Evolutionary conservation across 2,797 vertebrate genomes (phyloP).

Genomic region (Gobionotothen gibberifrons): DNA sequence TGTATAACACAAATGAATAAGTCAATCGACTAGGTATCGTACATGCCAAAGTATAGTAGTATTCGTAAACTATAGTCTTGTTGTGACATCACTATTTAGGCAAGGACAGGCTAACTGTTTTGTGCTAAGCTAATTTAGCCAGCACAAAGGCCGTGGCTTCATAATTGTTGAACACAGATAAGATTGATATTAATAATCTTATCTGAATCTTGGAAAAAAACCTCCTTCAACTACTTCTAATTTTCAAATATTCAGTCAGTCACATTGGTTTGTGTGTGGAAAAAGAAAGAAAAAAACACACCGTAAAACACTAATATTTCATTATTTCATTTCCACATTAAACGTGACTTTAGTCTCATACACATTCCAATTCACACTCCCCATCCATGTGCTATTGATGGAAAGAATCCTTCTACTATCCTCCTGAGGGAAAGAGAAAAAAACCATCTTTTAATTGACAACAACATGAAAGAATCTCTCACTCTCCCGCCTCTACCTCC

Average conservation of each 20-base stretch:
- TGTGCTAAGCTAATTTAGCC: background rate
- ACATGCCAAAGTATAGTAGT: too few relatives aligned
- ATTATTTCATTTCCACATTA: background rate
- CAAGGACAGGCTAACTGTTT: background rate
- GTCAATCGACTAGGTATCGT: too few relatives aligned
- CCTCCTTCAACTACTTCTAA: background rate
- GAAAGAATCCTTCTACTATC: constrained; percentile 34
- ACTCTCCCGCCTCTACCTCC: constrained; percentile 19
- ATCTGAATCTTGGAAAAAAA: background rate
- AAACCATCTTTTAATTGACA: constrained; percentile 5
- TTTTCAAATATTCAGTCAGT: background rate
- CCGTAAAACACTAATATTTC: background rate
- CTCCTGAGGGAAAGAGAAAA: background rate
- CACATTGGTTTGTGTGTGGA: background rate
- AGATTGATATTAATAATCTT: background rate
- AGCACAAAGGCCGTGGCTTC: background rate
- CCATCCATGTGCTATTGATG: constrained; percentile 27
- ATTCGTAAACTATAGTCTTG: too few relatives aligned
- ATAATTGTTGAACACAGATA: background rate
- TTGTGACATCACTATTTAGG: background rate
- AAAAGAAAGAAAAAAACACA: background rate
- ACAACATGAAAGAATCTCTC: constrained; percentile 42
- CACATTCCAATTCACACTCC: constrained; percentile 2
- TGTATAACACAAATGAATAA: too few relatives aligned
- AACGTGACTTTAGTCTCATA: constrained; percentile 4